Evolutionary conservation across 37 sponge, comb jelly and placozoan genomes (phyloP), one percentile per base, ranked within the genome.

Genomic region (Diacarnus erythraeanus): DNA sequence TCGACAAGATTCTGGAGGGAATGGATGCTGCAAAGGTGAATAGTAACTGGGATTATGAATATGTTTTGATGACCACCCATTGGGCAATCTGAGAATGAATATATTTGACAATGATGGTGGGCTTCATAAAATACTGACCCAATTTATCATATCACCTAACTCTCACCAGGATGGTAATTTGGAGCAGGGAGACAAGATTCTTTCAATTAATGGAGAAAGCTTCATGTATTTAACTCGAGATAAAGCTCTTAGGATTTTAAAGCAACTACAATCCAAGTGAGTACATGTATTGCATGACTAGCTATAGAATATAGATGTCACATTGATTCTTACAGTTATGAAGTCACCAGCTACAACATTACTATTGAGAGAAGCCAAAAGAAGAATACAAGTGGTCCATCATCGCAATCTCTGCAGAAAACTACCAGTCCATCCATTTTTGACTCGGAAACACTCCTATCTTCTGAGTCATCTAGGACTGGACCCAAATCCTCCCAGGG

Each of bases 181-280:
- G 56, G 57, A 60, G 67, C 38, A 78, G 23, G 94, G 94, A 30
- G 94, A 94, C 37, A 41, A 77, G 37, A 74, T 94, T 4, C 51
- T 94, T 21, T 72, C 90, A n/a, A 78, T 94, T 10, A 94, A 94
- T 72, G 94, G 86, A 27, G 85, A 90, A 42, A 44, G 77, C 2
- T 78, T 89, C 47, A 65, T 44, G 20, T 77, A 77, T 9, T 6
- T 90, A 23, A 75, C 88, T 5, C 72, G 74, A 29, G 90, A 89
- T 61, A 73, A 80, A 23, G 90, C 90, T 9, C 83, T 86, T 64
- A 77, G 79, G 38, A 75, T 80, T 26, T 74, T 94, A 41, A 84
- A 90, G 18, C 84, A 86, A 35, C 64, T 94, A 42, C 89, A 90
- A 47, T 61, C 66, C 17, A 76, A 71, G 84, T 89, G 22, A 80